Evolutionary conservation across 2,888 invertebrate species (phyloP).

Genomic region (Macroteleia sp.): DNA sequence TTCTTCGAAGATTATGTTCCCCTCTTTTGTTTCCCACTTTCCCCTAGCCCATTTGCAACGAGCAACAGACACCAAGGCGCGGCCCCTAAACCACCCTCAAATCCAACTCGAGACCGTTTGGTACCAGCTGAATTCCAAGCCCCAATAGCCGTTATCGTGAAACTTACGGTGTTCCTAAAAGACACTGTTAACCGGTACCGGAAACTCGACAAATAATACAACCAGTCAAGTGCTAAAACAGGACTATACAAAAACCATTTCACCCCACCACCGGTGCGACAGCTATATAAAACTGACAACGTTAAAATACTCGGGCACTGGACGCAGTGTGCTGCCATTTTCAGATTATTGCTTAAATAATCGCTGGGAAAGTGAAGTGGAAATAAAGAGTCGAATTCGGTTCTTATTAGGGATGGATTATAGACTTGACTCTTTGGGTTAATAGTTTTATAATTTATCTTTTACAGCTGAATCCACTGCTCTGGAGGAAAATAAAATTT

Average conservation of each 20-base stretch:
- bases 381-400: neutral
- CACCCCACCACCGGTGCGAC: neutral
- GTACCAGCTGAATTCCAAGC: constrained; percentile 56
- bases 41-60: constrained; percentile 39
- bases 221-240: constrained; percentile 39
- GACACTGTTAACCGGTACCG: constrained; percentile 56
- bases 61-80: constrained; percentile 54
- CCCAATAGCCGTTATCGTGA: constrained; percentile 67
- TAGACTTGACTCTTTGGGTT: neutral
- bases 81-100: constrained; percentile 45
- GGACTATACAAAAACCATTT: constrained; percentile 33
- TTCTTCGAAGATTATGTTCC: constrained; percentile 71
- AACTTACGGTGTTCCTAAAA: constrained; percentile 62
- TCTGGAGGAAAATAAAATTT: no score
- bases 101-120: constrained; percentile 46
- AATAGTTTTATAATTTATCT: neutral
- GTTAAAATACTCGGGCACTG: constrained; percentile 16
- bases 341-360: constrained; percentile 27
- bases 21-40: constrained; percentile 61
- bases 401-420: neutral
- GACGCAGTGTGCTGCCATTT: constrained; percentile 8
- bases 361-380: neutral
- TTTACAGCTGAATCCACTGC: no score
- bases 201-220: constrained; percentile 65
- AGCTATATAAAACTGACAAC: constrained; percentile 26